Conservation (phyloP, 2,888 invertebrate species). For the Hemicrepidius hirtus region DNA sequence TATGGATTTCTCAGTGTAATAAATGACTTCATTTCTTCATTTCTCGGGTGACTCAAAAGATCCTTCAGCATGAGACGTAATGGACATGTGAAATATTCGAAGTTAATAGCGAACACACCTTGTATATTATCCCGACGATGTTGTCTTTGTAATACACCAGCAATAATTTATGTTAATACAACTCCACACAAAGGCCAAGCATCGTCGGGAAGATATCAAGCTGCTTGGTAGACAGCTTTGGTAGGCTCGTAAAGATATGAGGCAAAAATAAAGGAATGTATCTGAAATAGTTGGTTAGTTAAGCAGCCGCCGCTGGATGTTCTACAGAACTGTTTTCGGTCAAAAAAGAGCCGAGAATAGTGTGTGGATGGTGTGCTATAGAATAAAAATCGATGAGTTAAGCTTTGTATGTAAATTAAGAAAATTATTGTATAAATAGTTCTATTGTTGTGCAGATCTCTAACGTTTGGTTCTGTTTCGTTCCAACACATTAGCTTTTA, state of each 20-base stretch:
- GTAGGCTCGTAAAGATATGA: conserved; percentile 54
- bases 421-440: conserved; percentile 46
- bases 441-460: conserved; percentile 37
- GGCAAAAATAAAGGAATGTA: conserved; percentile 51
- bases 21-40: conserved; percentile 48
- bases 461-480: conserved; percentile 24
- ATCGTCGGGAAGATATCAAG: conserved; percentile 53
- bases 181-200: conserved; percentile 52
- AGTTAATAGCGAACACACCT: conserved; percentile 52
- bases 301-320: conserved; percentile 51
- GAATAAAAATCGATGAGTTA: conserved; percentile 39
- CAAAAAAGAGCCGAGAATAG: conserved; percentile 46
- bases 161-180: conserved; percentile 54
- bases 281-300: conserved; percentile 52
- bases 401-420: conserved; percentile 46
- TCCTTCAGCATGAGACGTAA: conserved; percentile 43
- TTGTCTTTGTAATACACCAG: conserved; percentile 53
- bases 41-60: conserved; percentile 28
- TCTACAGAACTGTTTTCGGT: conserved; percentile 49
- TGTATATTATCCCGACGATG: conserved; percentile 51
- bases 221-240: conserved; percentile 53
- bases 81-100: conserved; percentile 52
- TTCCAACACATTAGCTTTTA: conserved; percentile 8
- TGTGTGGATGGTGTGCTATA: conserved; percentile 44
- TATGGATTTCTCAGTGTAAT: conserved; percentile 36